Base-by-base conservation (phyloP, 2,113 vertebrate genomes). In the Glaucomys volans region DNA sequence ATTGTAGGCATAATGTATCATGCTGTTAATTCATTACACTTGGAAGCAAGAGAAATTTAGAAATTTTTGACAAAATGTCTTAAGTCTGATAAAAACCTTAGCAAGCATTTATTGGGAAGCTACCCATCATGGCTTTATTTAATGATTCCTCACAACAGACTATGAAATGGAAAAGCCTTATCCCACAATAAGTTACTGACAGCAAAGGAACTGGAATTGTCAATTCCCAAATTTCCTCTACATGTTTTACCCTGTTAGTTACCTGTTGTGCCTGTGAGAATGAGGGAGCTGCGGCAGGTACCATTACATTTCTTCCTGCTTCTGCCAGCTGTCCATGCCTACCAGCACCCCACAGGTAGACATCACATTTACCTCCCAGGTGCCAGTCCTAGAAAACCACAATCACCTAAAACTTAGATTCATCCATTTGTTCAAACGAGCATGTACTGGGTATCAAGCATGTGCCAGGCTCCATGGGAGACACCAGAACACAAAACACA, bases 201-300 rank as follows among this genome's bases (percentile, higher is more conserved):
- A 59, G 18, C 40, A 74, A 87, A 74, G 40, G 26, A 90, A 87
- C 5, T 40, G 24, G 80, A 92, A 81, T 16, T 77, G n/a, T 90
- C 22, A 80, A 18, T 75, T 81, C 37, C 81, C 35, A 84, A 86
- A n/a, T 83, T 93, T 91, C 67, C 83, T 74, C 44, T 81, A 32
- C 7, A 18, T 37, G 75, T 75, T 95, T 76, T 57, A 66, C 42
- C 10, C 77, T 67, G 20, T 24, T 40, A 71, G 4, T 96, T 98
- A 99, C 99, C 99, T 99, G 99, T 32, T 99, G 99, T 8, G 99
- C 99, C 98, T 99, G 99, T 59, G 99, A 99, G 98, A 99, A 99
- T 0, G 99, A 99, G 8, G 99, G 98, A 10, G 99, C 99, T 2
- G 97, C 97, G 42, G 99, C 99, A 0, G 99, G 99, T 26, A 99